phyloP scores from a whole-genome alignment of 1,140 invertebrate genomes.

The Musca vetustissima region DNA sequence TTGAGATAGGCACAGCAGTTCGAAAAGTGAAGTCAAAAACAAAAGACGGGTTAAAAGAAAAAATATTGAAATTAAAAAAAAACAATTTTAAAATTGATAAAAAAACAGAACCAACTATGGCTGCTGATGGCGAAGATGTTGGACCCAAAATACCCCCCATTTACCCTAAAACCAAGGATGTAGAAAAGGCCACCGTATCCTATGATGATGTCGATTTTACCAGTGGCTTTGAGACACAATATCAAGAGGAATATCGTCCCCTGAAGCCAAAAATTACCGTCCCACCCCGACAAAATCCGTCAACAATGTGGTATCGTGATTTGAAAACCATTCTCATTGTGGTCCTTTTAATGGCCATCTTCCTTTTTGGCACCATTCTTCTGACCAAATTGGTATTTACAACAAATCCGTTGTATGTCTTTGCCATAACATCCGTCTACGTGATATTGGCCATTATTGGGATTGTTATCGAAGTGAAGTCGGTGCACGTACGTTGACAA shows the following conservation, averaged over 20 bases:
- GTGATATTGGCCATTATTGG: slow-evolving; percentile 36
- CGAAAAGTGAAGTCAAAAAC: too few relatives aligned
- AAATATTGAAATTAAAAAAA: too few relatives aligned
- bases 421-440: slow-evolving; percentile 38
- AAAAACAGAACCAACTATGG: too few relatives aligned
- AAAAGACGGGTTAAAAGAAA: too few relatives aligned
- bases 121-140: too few relatives aligned
- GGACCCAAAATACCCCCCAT: too few relatives aligned
- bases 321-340: slow-evolving; percentile 38
- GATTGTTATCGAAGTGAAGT: slow-evolving; percentile 46
- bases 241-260: slow-evolving; percentile 45
- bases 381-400: slow-evolving; percentile 42
- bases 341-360: slow-evolving; percentile 36
- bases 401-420: slow-evolving; percentile 35
- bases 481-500: slow-evolving; percentile 42
- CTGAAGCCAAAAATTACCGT: slow-evolving; percentile 36
- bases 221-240: slow-evolving; percentile 50
- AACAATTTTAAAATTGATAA: too few relatives aligned
- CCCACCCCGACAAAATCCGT: slow-evolving; percentile 40
- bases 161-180: too few relatives aligned
- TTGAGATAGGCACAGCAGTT: too few relatives aligned
- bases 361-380: slow-evolving; percentile 38
- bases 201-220: slow-evolving; percentile 47
- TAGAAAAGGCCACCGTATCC: not conserved
- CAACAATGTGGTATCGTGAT: slow-evolving; percentile 42